These are phyloP conservation scores for Alca torda DNA, from an alignment of 2,797 vertebrate species.

Conservation along the genomic window DNA sequence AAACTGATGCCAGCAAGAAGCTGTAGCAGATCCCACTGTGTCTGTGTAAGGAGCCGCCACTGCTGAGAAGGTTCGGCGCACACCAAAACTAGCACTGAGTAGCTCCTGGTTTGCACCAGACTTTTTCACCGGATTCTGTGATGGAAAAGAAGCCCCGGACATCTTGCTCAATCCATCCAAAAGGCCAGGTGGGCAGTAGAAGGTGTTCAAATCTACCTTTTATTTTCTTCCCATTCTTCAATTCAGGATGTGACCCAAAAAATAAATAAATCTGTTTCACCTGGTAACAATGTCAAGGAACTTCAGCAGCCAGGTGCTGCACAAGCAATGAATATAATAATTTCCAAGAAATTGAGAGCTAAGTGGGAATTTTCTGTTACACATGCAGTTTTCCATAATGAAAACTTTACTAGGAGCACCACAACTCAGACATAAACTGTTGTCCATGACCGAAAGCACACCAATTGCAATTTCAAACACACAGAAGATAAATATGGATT, in stretches of 20 bases:
- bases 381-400: background rate
- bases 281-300: background rate
- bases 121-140: background rate
- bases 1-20: background rate
- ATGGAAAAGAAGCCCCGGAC: background rate
- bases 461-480: background rate
- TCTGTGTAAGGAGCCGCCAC: background rate
- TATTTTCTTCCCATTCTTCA: background rate
- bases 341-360: background rate
- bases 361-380: background rate
- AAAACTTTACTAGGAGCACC: background rate
- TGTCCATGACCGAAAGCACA: background rate
- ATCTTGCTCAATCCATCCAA: background rate
- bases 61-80: background rate
- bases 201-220: background rate
- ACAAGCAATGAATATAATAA: background rate
- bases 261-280: background rate
- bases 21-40: background rate
- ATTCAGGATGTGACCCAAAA: background rate
- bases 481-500: background rate
- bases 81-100: background rate
- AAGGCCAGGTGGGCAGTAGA: background rate
- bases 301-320: background rate
- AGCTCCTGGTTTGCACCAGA: background rate
- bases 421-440: background rate